A percentile compares a stretch with the other conserved stretches of the same genome.
Evolutionary conservation across 2,888 invertebrate species (phyloP).

Genomic region (Rugalucina vietnamica): DNA sequence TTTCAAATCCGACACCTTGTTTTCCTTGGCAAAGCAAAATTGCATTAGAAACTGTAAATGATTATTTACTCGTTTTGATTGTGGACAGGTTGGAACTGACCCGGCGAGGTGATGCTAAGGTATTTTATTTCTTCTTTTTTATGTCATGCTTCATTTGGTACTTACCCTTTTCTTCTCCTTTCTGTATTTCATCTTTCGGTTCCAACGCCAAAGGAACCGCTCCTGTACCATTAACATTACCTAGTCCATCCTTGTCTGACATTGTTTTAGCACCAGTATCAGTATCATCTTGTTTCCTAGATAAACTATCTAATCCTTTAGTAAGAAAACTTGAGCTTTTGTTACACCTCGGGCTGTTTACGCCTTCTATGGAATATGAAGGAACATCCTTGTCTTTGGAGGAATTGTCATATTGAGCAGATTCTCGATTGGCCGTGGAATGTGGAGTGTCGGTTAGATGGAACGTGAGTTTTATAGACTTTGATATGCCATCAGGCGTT

Average conservation of each 20-base stretch:
- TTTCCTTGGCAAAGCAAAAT: too few species aligned
- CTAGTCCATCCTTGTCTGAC: neutral
- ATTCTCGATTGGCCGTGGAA: conserved; percentile 3
- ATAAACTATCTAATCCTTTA: conserved; percentile 13
- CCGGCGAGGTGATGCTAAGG: too few species aligned
- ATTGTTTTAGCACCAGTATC: neutral
- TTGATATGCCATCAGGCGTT: neutral
- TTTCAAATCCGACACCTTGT: too few species aligned
- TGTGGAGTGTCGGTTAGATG: conserved; percentile 17
- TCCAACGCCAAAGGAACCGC: conserved; percentile 4
- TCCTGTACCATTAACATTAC: neutral
- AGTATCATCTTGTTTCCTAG: conserved; percentile 10
- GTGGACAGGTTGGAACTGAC: too few species aligned
- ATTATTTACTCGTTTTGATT: too few species aligned
- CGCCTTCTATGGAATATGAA: neutral
- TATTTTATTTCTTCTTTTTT: neutral
- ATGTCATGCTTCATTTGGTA: neutral
- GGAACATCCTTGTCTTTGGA: neutral
- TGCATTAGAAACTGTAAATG: too few species aligned
- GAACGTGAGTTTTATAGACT: neutral
- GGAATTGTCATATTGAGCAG: conserved; percentile 1
- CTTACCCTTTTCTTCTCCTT: neutral
- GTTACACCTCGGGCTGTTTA: conserved; percentile 13
- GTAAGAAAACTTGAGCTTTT: neutral
- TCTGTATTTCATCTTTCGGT: neutral